A percentile compares a stretch with the other conserved stretches of the same genome.
Evolutionary conservation across 2,113 vertebrate species (phyloP).

Genomic region (Phrynosoma blainvillii): DNA sequence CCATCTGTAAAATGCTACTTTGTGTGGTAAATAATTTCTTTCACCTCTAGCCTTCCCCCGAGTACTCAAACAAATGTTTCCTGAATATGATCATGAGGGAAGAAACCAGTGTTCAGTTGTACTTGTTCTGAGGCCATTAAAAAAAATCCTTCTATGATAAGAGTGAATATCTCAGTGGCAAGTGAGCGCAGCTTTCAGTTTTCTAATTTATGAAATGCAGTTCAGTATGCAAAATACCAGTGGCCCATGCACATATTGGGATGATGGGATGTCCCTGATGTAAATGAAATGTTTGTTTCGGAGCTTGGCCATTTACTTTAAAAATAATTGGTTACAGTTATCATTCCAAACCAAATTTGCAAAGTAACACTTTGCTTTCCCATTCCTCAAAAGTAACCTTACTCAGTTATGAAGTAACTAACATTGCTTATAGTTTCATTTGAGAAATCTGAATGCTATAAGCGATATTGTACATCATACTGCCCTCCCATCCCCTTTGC

Average conservation of each 20-base stretch:
- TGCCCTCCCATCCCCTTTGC: not conserved
- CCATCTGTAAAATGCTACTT: constrained; percentile 61
- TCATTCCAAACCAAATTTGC: no score
- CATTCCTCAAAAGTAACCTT: not conserved
- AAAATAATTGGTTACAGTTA: not conserved
- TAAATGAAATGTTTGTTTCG: not conserved
- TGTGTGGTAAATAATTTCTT: constrained; percentile 61
- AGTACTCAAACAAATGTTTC: constrained; percentile 13
- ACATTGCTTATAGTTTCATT: no score
- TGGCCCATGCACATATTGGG: no score
- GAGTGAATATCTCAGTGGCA: constrained; percentile 40
- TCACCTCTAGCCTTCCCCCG: constrained; percentile 45
- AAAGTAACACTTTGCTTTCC: not conserved
- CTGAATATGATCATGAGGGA: not conserved
- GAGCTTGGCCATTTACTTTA: no score
- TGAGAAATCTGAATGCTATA: not conserved
- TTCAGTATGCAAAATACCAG: not conserved
- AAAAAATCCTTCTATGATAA: not conserved
- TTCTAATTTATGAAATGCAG: constrained; percentile 9
- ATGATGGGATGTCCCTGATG: no score
- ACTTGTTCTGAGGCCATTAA: constrained; percentile 43
- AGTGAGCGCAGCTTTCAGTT: constrained; percentile 37
- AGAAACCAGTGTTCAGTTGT: constrained; percentile 14
- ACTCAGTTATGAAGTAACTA: no score
- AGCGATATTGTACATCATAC: not conserved